Evolutionary conservation across 1,140 invertebrate genomes (phyloP), one percentile per base, ranked within the genome.

Genomic region (Octopus bimaculoides): DNA sequence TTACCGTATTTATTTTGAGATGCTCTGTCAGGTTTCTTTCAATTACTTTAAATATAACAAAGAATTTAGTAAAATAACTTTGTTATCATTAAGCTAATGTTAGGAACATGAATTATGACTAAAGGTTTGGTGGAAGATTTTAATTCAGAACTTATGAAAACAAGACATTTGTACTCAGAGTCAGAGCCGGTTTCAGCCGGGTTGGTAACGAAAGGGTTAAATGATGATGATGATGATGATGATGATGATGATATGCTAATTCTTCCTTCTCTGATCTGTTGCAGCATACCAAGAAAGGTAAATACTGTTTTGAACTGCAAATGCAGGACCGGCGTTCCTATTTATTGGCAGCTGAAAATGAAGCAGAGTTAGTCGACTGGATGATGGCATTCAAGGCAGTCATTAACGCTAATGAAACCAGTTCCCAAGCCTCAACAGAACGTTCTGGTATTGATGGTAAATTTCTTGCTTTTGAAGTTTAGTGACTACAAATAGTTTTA

Each of bases 291-390:
- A 96, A 96, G 90, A 92, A 95, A 82, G 95, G 95, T n/a, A 92
- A 94, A 83, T 94, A 93, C 87, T 95, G 95, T 89, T 97, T 98
- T 90, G 96, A 97, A 88, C 89, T 98, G 53, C 92, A 94, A 81
- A 96, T 96, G 94, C 93, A 93, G 52, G 93, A 94, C 14, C 94
- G 93, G 54, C 93, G 94, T 81, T 95, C 94, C 0, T 96, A 95
- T 86, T 93, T 95, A 41, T 92, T 97, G 83, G 95, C 95, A n/a
- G 93, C 96, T 0, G 96, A 97, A 83, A 95, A 92, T 87, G 96
- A 97, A 87, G 89, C 92, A 17, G 96, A 97, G 83, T 92, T 96
- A 85, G 93, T 94, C 84, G 95, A 95, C 86, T 98, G 96, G 96
- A 88, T 92, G 14, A 92, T 89, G 20, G 94, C 94, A 84, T 89